Conservation (phyloP, 2,888 invertebrate species). For the Dicyrtomina minuta region DNA sequence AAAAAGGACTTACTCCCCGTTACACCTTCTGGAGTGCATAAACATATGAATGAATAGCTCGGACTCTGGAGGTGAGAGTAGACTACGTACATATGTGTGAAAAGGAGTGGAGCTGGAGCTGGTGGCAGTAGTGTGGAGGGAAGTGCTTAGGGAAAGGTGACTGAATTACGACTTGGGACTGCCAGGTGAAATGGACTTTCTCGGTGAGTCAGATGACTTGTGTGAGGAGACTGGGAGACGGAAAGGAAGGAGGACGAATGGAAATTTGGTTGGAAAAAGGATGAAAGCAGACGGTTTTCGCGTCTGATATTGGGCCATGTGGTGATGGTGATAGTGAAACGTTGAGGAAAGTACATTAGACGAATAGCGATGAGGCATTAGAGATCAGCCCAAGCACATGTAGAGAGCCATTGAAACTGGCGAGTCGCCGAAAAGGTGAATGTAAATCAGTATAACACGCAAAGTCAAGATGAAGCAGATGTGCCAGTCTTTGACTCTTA, state of each 20-base stretch:
- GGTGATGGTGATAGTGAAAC: slow-evolving; percentile 30
- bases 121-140: no score
- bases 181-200: slow-evolving; percentile 21
- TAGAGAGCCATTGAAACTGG: slow-evolving; percentile 22
- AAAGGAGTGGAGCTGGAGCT: no score
- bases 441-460: slow-evolving; percentile 44
- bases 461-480: slow-evolving; percentile 40
- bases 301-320: slow-evolving; percentile 5
- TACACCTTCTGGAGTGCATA: no score
- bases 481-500: slow-evolving; percentile 31
- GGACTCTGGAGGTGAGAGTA: background rate
- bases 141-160: slow-evolving; percentile 2
- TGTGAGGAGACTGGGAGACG: background rate
- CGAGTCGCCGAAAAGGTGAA: slow-evolving; percentile 29
- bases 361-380: slow-evolving; percentile 36
- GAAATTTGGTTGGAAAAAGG: slow-evolving; percentile 26
- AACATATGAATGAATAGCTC: background rate
- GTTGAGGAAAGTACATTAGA: slow-evolving; percentile 41
- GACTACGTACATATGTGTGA: no score
- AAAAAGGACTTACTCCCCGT: no score
- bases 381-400: slow-evolving; percentile 27
- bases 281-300: slow-evolving; percentile 41
- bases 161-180: slow-evolving; percentile 6
- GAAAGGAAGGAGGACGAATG: slow-evolving; percentile 29
- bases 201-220: slow-evolving; percentile 17